Evolutionary conservation across 2,888 invertebrate genomes (phyloP).

Genomic region (Apotomis capreana): DNA sequence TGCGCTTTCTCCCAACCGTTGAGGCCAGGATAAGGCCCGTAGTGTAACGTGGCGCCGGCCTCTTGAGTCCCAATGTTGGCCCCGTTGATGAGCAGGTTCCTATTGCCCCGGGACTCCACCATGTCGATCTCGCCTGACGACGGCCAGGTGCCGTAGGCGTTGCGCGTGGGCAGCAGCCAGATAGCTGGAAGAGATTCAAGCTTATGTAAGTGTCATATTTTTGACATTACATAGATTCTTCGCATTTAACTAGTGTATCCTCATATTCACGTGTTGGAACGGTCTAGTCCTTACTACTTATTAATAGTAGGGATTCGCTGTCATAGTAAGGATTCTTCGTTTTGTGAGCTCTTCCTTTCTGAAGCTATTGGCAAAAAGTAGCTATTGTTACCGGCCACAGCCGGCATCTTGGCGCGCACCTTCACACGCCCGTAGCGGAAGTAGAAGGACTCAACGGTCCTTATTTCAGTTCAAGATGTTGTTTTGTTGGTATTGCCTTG

Average conservation of each 20-base stretch:
- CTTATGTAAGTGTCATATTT: too few relatives aligned
- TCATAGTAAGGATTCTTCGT: too few relatives aligned
- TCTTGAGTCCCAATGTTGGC: constrained; percentile 84
- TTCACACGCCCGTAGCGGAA: constrained; percentile 87
- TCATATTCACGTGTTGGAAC: too few relatives aligned
- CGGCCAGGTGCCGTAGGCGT: constrained; percentile 87
- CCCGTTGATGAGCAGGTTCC: constrained; percentile 72
- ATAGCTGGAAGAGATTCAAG: constrained; percentile 74
- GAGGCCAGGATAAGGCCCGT: constrained; percentile 74
- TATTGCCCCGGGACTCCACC: constrained; percentile 86
- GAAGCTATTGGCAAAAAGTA: too few relatives aligned
- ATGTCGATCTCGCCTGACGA: constrained; percentile 89
- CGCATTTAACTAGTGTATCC: too few relatives aligned
- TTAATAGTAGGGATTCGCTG: too few relatives aligned
- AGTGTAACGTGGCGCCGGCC: constrained; percentile 83
- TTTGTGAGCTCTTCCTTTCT: too few relatives aligned
- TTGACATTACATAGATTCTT: too few relatives aligned
- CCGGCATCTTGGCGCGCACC: constrained; percentile 88
- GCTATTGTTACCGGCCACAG: constrained; percentile 78
- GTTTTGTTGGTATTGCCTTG: too few relatives aligned
- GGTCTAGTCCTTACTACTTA: too few relatives aligned
- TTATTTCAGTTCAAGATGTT: constrained; percentile 86
- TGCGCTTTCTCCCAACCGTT: constrained; percentile 69
- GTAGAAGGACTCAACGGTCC: constrained; percentile 84
- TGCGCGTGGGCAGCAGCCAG: constrained; percentile 86